Percentiles rank a stretch among this genome's conserved stretches.
These are phyloP conservation scores for Lagenorhynchus albirostris DNA, from an alignment of 2,113 vertebrate species.

Conservation along the genomic window DNA sequence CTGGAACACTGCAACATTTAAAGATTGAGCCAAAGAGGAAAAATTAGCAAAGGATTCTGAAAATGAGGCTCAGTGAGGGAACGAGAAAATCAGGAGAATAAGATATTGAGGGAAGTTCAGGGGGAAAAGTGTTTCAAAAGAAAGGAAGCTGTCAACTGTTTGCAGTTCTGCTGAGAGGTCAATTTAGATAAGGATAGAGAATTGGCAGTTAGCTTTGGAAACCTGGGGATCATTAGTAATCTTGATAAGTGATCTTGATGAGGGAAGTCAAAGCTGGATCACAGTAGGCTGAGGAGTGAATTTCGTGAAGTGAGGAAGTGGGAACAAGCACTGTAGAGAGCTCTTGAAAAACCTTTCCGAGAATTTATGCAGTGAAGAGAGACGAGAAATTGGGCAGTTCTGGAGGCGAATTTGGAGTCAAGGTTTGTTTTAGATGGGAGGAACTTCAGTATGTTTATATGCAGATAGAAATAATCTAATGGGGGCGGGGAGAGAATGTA, in stretches of 20 bases:
- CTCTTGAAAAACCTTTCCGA: not conserved
- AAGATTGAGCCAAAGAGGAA: not conserved
- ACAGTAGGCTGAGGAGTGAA: not conserved
- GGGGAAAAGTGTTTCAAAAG: not conserved
- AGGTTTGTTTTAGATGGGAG: not conserved
- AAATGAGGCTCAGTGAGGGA: not conserved
- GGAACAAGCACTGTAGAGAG: not conserved
- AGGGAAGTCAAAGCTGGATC: not conserved
- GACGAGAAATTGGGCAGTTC: not conserved
- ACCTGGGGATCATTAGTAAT: not conserved
- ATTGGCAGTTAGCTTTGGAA: conserved; percentile 27
- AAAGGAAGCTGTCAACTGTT: conserved; percentile 22
- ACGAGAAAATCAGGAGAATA: not conserved
- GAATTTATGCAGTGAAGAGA: not conserved
- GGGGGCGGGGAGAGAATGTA: not conserved
- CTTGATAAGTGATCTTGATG: not conserved
- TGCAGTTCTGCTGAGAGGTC: not conserved
- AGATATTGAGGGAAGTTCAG: conserved; percentile 2
- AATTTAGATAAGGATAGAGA: conserved; percentile 18
- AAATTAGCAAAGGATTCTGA: not conserved
- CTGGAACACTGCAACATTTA: not conserved
- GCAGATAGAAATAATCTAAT: not conserved
- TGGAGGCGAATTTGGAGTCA: not conserved
- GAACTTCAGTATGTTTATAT: conserved; percentile 29
- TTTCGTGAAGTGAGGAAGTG: not conserved